phyloP scores from a whole-genome alignment of 2,113 vertebrate genomes.

The Rutilus rutilus region DNA sequence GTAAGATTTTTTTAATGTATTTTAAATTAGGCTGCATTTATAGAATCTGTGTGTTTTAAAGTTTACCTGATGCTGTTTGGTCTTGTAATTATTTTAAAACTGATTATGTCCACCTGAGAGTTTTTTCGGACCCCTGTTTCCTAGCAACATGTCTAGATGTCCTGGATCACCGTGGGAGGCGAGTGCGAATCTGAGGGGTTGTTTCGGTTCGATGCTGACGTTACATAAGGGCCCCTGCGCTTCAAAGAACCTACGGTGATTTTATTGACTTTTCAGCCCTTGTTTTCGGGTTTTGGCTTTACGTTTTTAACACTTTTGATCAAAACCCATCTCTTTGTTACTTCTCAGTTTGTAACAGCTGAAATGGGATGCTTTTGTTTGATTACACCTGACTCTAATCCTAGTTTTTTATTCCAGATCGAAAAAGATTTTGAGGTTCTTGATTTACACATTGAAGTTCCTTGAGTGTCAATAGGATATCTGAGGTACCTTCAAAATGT shows the following conservation, averaged over 20 bases:
- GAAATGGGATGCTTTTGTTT: neutral
- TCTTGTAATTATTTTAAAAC: constrained; percentile 32
- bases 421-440: neutral
- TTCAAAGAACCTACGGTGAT: constrained; percentile 4
- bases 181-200: neutral
- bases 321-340: neutral
- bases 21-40: too few relatives aligned
- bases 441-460: neutral
- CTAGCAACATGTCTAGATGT: constrained; percentile 44
- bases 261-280: neutral
- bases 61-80: neutral
- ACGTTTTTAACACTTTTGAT: neutral
- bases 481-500: neutral
- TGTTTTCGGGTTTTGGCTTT: neutral
- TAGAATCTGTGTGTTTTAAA: neutral
- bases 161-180: constrained; percentile 29
- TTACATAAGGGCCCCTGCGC: constrained; percentile 28
- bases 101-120: constrained; percentile 27
- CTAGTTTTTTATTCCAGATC: neutral
- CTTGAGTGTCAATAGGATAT: neutral
- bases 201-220: constrained; percentile 20
- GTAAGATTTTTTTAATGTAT: too few relatives aligned
- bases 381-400: neutral
- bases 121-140: constrained; percentile 38
- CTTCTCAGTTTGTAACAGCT: neutral